Evolutionary conservation across 1,140 invertebrate species (phyloP).

Genomic region (Centruroides vittatus): DNA sequence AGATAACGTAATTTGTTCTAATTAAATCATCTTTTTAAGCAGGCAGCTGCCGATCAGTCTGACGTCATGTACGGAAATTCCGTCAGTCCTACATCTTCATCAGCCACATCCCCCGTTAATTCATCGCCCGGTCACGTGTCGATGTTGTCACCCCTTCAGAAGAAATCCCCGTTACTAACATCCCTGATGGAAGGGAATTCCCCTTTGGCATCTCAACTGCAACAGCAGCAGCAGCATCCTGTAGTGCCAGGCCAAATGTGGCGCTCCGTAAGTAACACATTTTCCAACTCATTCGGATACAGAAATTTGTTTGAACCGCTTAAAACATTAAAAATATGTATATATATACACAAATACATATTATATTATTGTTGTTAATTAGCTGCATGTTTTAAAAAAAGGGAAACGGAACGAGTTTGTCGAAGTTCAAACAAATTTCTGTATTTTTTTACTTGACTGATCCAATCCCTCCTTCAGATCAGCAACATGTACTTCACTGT

Average conservation of each 20-base stretch:
- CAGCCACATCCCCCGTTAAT: neutral
- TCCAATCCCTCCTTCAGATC: no score
- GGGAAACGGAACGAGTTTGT: no score
- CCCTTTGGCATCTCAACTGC: neutral
- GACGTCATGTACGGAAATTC: constrained; percentile 23
- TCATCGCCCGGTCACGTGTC: constrained; percentile 7
- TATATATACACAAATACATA: no score
- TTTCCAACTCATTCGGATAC: no score
- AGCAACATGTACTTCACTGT: no score
- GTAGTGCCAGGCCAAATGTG: constrained; percentile 3
- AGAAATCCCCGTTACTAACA: constrained; percentile 26
- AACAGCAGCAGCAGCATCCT: neutral
- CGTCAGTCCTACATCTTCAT: constrained; percentile 21
- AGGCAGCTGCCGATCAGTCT: constrained; percentile 16
- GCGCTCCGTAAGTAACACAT: neutral
- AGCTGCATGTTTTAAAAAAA: no score
- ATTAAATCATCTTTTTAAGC: neutral
- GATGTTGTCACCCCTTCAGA: constrained; percentile 25
- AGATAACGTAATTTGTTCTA: no score
- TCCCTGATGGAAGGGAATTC: constrained; percentile 26
- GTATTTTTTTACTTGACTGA: no score
- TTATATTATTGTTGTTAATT: no score
- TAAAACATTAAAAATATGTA: no score
- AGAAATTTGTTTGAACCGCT: no score
- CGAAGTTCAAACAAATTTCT: no score